These are phyloP conservation scores for Heliconius hermathena DNA, from an alignment of 1,140 invertebrate species.

Conservation along the genomic window DNA sequence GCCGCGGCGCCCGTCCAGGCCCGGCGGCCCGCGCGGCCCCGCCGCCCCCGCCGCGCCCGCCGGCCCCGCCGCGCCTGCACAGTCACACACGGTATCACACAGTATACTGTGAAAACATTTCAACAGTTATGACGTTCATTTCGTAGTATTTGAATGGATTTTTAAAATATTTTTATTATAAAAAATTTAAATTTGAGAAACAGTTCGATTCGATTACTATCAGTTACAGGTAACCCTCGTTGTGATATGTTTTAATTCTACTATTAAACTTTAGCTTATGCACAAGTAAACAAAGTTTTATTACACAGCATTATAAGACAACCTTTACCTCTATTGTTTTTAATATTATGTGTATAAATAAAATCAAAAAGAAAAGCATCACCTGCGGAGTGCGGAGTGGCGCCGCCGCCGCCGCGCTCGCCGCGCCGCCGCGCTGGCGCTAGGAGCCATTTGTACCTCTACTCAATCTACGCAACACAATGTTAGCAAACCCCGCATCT, in stretches of 20 bases:
- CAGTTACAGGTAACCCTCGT: not conserved
- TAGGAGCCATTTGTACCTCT: constrained; percentile 65
- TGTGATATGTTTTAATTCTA: too few relatives aligned
- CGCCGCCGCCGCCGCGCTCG: not conserved
- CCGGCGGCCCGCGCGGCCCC: constrained; percentile 89
- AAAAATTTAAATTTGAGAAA: too few relatives aligned
- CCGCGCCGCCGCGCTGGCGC: constrained; percentile 38
- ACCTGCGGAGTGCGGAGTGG: not conserved
- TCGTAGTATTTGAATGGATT: not conserved
- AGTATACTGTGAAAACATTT: too few relatives aligned
- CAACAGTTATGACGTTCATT: too few relatives aligned
- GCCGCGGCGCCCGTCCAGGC: constrained; percentile 90
- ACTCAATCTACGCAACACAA: constrained; percentile 45
- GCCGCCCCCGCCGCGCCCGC: constrained; percentile 65
- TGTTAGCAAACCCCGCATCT: constrained; percentile 15
- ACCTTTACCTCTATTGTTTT: not conserved
- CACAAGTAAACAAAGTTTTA: too few relatives aligned
- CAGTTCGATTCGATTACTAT: too few relatives aligned
- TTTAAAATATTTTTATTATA: not conserved
- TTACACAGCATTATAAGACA: too few relatives aligned
- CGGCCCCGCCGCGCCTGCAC: not conserved
- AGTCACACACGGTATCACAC: too few relatives aligned
- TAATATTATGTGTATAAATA: not conserved
- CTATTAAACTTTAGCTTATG: too few relatives aligned
- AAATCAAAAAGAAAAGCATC: not conserved